Conservation (phyloP, 1,140 invertebrate genomes). For the Plodia interpunctella region DNA sequence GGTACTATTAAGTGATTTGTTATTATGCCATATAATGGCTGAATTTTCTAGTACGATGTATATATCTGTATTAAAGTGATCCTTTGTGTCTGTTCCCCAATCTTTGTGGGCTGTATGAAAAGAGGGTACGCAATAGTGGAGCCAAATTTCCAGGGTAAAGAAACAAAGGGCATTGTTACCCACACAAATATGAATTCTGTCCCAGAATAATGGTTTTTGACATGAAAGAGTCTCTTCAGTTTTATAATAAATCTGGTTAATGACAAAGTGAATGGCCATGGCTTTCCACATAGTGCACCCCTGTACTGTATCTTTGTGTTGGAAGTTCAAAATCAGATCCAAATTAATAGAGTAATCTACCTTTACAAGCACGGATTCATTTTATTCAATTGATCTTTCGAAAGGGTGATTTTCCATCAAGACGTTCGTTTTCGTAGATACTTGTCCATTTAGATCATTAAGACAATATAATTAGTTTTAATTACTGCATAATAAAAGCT, state of each 20-base stretch:
- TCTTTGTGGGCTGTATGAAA: slow-evolving; percentile 15
- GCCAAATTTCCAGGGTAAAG: slow-evolving; percentile 48
- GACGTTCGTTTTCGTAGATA: no score
- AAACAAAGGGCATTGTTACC: slow-evolving; percentile 59
- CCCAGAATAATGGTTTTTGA: slow-evolving; percentile 46
- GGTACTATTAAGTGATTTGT: no score
- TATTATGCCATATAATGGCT: not conserved
- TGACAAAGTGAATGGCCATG: slow-evolving; percentile 25
- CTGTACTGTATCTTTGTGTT: no score
- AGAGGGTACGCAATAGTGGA: slow-evolving; percentile 31
- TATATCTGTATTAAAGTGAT: not conserved
- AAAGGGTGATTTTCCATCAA: no score
- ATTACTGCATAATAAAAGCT: no score
- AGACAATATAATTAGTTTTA: no score
- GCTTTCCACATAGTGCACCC: not conserved
- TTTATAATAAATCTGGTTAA: slow-evolving; percentile 36
- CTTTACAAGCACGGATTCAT: no score
- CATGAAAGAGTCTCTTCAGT: slow-evolving; percentile 45
- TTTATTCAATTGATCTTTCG: no score
- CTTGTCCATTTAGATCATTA: no score
- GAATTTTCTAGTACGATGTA: not conserved
- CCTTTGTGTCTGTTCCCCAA: slow-evolving; percentile 20
- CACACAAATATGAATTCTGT: slow-evolving; percentile 53
- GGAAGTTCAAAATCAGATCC: no score
- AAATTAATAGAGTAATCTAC: no score